Base-by-base conservation (phyloP, 92 coral and sea anemone genomes). In the Paramuricea clavata region DNA sequence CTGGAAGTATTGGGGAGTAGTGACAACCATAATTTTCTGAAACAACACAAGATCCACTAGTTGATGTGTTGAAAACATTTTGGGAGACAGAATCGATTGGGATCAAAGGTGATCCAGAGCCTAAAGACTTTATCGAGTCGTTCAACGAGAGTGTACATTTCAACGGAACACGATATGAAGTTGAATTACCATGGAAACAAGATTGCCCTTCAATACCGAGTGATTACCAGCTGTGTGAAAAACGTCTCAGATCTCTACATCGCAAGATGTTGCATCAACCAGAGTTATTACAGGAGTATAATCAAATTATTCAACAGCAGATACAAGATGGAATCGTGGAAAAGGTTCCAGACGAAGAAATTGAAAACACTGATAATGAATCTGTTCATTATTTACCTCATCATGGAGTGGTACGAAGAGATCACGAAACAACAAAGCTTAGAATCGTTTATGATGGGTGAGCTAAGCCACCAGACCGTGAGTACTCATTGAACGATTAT, bases 111-210 rank as follows among this genome's bases (percentile, higher is more conserved):
- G 90, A 69, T 23, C 32, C 52, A 43, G 81, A 36, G 90, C 83
- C 36, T 28, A 26, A 82, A n/a, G 67, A 50, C 67, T n/a, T 35
- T 36, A 28, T 15, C 3, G 39, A 41, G 12, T 17, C 49, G 22
- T 87, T 91, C 44, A 65, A 62, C 69, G 82, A 56, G 56, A 78
- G 87, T 21, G 89, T 89, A 28, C 72, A 28, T 42, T 83, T 86
- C 71, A 86, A 89, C 39, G 91, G 92, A 43, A 69, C 81, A 36
- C 87, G 90, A 31, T 92, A 92, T 71, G 86, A 92, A 59, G 94
- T 92, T n/a, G n/a, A n/a, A n/a, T n/a, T n/a, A n/a, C n/a, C n/a
- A n/a, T n/a, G n/a, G n/a, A n/a, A n/a, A n/a, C n/a, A n/a, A n/a
- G n/a, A n/a, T n/a, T n/a, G n/a, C n/a, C n/a, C n/a, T n/a, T n/a